Conservation (phyloP, 1,140 invertebrate species). For the Psilanteris sp. region DNA sequence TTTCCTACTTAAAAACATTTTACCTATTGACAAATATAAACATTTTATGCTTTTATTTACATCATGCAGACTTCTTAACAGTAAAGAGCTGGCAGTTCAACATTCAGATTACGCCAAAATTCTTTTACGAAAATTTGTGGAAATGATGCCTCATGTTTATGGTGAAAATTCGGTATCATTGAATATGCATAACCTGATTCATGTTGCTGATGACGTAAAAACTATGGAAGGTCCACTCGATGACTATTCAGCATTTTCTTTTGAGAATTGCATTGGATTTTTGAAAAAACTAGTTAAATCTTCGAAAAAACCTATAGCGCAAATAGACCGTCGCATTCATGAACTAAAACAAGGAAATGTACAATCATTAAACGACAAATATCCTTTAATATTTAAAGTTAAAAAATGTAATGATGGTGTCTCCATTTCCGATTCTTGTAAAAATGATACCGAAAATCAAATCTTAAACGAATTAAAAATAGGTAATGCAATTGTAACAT, state of each 20-base stretch:
- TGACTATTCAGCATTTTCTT: constrained; percentile 8
- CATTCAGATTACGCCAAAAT: background rate
- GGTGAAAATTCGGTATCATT: constrained; percentile 7
- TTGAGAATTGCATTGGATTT: constrained; percentile 13
- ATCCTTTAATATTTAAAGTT: too few species aligned
- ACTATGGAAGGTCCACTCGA: background rate
- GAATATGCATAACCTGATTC: background rate
- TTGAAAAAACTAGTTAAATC: constrained; percentile 9
- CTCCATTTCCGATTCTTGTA: too few species aligned
- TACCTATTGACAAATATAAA: background rate
- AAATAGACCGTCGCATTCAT: constrained; percentile 3
- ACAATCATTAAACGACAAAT: too few species aligned
- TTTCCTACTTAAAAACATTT: background rate
- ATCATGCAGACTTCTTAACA: constrained; percentile 14
- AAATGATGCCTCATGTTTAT: constrained; percentile 7
- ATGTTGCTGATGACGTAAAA: background rate
- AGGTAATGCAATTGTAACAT: too few species aligned
- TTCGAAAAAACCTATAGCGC: background rate
- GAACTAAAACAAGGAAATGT: background rate
- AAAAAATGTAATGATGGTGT: too few species aligned
- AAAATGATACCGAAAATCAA: too few species aligned
- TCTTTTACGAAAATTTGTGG: constrained; percentile 11
- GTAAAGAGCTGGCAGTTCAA: background rate
- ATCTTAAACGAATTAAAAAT: too few species aligned
- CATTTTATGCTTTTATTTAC: constrained; percentile 13